Evolutionary conservation across 2,113 vertebrate species (phyloP), one percentile per base, ranked within the genome.

Genomic region (Alligator sinensis): DNA sequence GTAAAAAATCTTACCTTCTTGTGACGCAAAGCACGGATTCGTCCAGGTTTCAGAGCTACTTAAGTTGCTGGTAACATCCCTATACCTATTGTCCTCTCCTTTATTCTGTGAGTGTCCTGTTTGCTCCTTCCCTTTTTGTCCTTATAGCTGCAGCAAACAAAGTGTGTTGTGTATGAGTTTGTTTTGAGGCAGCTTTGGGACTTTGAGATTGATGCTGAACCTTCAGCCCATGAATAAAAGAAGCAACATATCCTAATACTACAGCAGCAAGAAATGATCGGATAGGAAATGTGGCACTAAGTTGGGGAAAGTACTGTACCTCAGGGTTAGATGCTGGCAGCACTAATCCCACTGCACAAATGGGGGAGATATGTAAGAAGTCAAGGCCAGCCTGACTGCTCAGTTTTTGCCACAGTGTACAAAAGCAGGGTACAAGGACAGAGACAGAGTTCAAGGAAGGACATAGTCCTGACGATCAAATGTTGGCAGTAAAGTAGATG

Each of bases 401-500:
- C 82, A 80, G 84, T 34, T 78, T 91, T 92, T 95, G 94, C 86
- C 92, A 92, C 80, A 70, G 62, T 61, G 83, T 86, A 95, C 74
- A 3, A 92, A 91, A 92, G 91, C 94, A 86, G 75, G 70, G 84
- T 59, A 54, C 92, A 88, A 95, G 94, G 93, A 91, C 90, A 75
- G 85, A 92, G 87, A 2, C 75, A 93, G 87, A 89, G 92, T 94
- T 97, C 96, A 89, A 9, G 85, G 95, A 88, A 94, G 94, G 88
- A 94, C 80, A 28, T 92, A 82, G 34, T 86, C 60, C 92, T 93
- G 97, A 62, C 89, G 21, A 84, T 91, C 94, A 90, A 96, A 91
- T 88, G 88, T 84, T 94, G 91, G 74, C 89, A 86, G 82, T 96
- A 97, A 97, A 96, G 93, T 88, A 84, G 95, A 96, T 96, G 95